Base-by-base conservation (phyloP, 2,797 vertebrate genomes). In the Basileuterus tristriatus region DNA sequence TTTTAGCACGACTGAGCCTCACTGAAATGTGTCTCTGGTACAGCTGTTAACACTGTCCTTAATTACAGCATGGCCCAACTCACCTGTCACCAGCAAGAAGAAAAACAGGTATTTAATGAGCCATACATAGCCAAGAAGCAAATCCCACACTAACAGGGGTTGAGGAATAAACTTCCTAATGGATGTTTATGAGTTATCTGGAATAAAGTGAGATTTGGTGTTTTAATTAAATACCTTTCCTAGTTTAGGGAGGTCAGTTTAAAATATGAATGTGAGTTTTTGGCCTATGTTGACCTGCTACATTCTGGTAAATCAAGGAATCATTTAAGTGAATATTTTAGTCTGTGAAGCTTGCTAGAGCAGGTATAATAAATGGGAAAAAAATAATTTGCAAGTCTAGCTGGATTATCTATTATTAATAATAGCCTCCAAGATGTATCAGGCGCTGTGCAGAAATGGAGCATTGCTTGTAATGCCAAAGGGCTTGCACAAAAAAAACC, bases 341-440 rank as follows among this genome's bases (percentile, higher is more conserved):
- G 43, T 50, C 62, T 94, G 85, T 75, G 72, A 87, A 12, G 75
- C 46, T 75, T 65, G 43, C 55, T 64, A 63, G 63, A 93, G 63
- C 49, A 72, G 67, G 55, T 90, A 37, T 78, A 87, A 89, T 76
- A 89, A 72, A 87, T 63, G 56, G 9, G 37, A 64, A 90, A 93
- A 56, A 81, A 74, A 68, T 10, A 75, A 86, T 82, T 87, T 87
- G 36, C 63, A 79, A 87, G 63, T 95, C 81, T 89, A 72, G 50
- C 36, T 82, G 78, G 47, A 76, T 82, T 90, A 95, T 95, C n/a
- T 84, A 82, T 94, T 95, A 95, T 93, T 96, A 87, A 94, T 93
- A 71, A 49, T 36, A 83, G 50, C 43, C 69, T 94, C 62, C 55
- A 39, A 92, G 67, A 94, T 44, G 27, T 75, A 91, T 58, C 78